Evolutionary conservation across 2,888 invertebrate genomes (phyloP).

Genomic region (Mimas tiliae): DNA sequence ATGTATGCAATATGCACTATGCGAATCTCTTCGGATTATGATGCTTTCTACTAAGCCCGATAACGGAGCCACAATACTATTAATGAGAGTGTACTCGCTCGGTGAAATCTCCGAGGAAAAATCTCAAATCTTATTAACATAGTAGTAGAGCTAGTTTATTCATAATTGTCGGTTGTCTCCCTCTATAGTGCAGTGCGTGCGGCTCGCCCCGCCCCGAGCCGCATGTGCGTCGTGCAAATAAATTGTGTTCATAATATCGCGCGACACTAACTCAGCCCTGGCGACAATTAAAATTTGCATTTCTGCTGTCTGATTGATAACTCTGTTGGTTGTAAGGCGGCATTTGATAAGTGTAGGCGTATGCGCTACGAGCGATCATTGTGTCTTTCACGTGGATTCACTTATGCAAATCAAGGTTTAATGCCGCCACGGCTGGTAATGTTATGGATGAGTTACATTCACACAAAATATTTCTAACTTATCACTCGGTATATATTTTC

Average conservation of each 20-base stretch:
- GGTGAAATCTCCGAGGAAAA: constrained; percentile 81
- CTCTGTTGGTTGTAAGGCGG: constrained; percentile 70
- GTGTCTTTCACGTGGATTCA: constrained; percentile 22
- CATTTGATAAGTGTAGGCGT: constrained; percentile 59
- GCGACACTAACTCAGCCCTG: constrained; percentile 61
- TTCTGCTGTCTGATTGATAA: constrained; percentile 78
- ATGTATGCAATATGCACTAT: constrained; percentile 36
- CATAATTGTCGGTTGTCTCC: constrained; percentile 78
- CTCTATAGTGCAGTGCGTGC: constrained; percentile 61
- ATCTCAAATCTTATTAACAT: constrained; percentile 80
- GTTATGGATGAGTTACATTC: background rate
- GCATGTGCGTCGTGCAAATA: constrained; percentile 62
- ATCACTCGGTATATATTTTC: background rate
- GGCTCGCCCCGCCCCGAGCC: constrained; percentile 58
- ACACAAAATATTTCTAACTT: background rate
- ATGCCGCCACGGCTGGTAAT: background rate
- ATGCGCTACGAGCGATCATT: constrained; percentile 18
- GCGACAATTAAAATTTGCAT: constrained; percentile 81
- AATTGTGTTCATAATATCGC: constrained; percentile 72
- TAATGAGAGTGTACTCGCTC: constrained; percentile 69
- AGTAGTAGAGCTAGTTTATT: constrained; percentile 81
- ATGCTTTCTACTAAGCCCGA: constrained; percentile 67
- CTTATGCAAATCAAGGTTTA: constrained; percentile 18
- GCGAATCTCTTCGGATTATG: constrained; percentile 46
- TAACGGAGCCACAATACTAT: constrained; percentile 75